These are phyloP conservation scores for Microtus pennsylvanicus DNA, from an alignment of 2,113 vertebrate genomes.

Conservation along the genomic window DNA sequence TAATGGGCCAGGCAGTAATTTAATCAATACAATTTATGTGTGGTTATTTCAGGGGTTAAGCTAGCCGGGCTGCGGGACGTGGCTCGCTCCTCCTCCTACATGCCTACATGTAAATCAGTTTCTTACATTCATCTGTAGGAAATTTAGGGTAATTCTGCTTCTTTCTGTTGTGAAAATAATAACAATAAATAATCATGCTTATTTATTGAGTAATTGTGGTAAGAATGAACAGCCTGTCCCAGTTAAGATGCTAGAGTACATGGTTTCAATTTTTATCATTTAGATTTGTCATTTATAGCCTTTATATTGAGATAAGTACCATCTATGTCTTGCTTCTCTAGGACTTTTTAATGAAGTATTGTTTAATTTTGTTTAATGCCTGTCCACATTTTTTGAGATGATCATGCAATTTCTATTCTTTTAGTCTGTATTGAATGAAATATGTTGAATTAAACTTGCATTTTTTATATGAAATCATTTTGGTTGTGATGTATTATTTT, in stretches of 20 bases:
- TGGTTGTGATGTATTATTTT: neutral
- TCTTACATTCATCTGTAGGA: too few relatives aligned
- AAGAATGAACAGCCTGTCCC: neutral
- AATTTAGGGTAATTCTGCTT: too few relatives aligned
- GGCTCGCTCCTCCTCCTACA: too few relatives aligned
- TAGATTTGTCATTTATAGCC: neutral
- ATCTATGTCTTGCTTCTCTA: neutral
- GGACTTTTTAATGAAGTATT: neutral
- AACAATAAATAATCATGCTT: too few relatives aligned
- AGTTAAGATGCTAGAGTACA: neutral
- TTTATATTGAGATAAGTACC: neutral
- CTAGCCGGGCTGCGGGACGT: too few relatives aligned
- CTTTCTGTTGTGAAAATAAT: too few relatives aligned
- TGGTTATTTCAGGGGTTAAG: too few relatives aligned
- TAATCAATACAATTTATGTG: too few relatives aligned
- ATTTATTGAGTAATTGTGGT: neutral
- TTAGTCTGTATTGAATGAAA: neutral
- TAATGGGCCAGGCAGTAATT: too few relatives aligned
- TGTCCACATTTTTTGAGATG: neutral
- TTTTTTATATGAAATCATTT: neutral
- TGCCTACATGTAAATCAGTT: too few relatives aligned
- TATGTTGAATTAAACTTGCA: neutral
- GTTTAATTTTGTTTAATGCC: neutral
- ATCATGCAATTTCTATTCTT: neutral
- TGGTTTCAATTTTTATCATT: neutral